Base-by-base conservation (phyloP, 2,797 vertebrate species). In the Phoxinus dragarum region DNA sequence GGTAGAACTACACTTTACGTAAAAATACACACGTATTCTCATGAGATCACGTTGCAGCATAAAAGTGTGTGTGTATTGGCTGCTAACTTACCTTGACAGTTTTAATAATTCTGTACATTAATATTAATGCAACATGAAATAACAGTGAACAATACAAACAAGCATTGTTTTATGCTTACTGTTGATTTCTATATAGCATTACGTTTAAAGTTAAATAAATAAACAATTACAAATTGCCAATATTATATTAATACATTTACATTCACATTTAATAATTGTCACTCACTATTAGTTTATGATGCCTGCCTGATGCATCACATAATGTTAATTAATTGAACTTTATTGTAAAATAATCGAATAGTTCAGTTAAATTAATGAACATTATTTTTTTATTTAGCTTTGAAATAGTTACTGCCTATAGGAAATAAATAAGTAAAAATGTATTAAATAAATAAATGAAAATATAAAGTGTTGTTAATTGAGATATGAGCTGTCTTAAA, bases 401-500 rank as follows among this genome's bases (percentile, higher is more conserved):
- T 75, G 10, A 75, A 3, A 36, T n/a, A 52, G 17, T 74, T 49
- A 49, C 68, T n/a, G n/a, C 71, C 8, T 44, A 47, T 47, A 31
- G n/a, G 1, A 31, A 68, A 16, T 38, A 54, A 17, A 19, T 19
- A 10, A 19, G 34, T 38, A 17, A 8, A 52, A 59, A 59, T 40
- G 17, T 9, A 21, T 61, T 17, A 56, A 56, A 40, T 66, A 36
- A 38, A 23, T 54, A 14, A 54, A 61, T 17, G 9, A 5, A 27
- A 61, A 78, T 42, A 56, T 23, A 27, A 21, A 54, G 16, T 6
- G 23, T 36, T 66, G 34, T n/a, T 68, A 9, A 17, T 36, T 40
- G 44, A 83, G 74, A n/a, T 40, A 47, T 7, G 56, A 84, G 42
- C 38, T 67, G 78, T 31, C 76, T 88, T 17, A 78, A 56, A 84